A percentile compares a stretch with the other conserved stretches of the same genome.
Evolutionary conservation across 2,113 vertebrate genomes (phyloP).

Genomic region (Origma solitaria): DNA sequence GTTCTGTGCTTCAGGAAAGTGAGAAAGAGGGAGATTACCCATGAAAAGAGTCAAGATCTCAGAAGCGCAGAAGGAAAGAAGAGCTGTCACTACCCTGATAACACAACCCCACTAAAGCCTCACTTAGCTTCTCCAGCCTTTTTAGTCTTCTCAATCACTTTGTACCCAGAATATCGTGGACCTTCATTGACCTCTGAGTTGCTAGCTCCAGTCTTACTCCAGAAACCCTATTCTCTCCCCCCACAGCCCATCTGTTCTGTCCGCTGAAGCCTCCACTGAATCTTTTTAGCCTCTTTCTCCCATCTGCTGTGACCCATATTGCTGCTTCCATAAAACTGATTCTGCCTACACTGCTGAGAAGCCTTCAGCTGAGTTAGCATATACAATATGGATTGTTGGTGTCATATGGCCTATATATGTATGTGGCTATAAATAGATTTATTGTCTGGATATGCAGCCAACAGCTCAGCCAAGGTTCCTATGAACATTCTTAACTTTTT

Average conservation of each 20-base stretch:
- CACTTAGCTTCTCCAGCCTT: neutral
- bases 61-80: neutral
- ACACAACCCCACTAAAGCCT: neutral
- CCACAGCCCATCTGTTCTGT: conserved; percentile 57
- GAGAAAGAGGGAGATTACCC: neutral
- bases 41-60: neutral
- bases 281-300: conserved; percentile 61
- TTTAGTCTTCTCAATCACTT: neutral
- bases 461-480: neutral
- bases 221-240: conserved; percentile 44
- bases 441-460: conserved; percentile 28
- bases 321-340: conserved; percentile 52
- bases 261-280: conserved; percentile 48
- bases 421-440: conserved; percentile 48
- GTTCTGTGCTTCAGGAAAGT: neutral
- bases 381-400: conserved; percentile 56
- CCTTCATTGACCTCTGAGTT: conserved; percentile 16
- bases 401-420: conserved; percentile 53
- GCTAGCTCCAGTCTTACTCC: conserved; percentile 28
- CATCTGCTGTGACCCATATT: conserved; percentile 68
- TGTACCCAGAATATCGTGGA: conserved; percentile 13
- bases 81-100: neutral
- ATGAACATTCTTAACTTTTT: conserved; percentile 1
- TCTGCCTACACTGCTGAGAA: conserved; percentile 56
- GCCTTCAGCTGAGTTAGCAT: conserved; percentile 56